A percentile compares a stretch with the other conserved stretches of the same genome.
Conservation (phyloP, 2,797 vertebrate genomes). For the Enteromius trimaculatus region DNA sequence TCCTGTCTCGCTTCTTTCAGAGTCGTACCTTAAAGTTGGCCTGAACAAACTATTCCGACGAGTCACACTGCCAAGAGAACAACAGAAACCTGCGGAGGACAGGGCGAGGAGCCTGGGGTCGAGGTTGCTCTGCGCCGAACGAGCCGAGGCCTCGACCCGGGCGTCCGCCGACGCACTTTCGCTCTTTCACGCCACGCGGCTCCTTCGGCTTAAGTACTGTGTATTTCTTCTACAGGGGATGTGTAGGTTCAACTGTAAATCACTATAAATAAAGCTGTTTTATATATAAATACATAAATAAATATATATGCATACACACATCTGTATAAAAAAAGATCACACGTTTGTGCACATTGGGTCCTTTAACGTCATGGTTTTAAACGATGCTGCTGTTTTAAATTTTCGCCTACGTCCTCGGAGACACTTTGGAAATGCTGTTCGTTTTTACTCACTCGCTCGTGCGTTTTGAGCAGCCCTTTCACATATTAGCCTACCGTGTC, state of each 20-base stretch:
- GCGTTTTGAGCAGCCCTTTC: background rate
- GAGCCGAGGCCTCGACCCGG: slow-evolving; percentile 60
- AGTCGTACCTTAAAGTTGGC: slow-evolving; percentile 57
- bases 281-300: slow-evolving; percentile 76
- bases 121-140: slow-evolving; percentile 16
- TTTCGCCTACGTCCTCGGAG: slow-evolving; percentile 72
- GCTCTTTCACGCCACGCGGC: slow-evolving; percentile 90
- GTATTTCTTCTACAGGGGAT: slow-evolving; percentile 90
- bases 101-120: slow-evolving; percentile 17
- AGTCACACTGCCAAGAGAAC: slow-evolving; percentile 82
- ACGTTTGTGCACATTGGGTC: slow-evolving; percentile 85
- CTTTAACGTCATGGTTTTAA: slow-evolving; percentile 84
- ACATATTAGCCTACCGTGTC: background rate
- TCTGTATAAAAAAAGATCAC: slow-evolving; percentile 71
- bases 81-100: slow-evolving; percentile 64
- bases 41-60: slow-evolving; percentile 57
- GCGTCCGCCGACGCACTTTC: slow-evolving; percentile 71
- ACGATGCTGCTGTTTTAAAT: slow-evolving; percentile 87
- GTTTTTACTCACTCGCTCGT: background rate
- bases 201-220: slow-evolving; percentile 89
- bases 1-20: slow-evolving; percentile 30
- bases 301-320: slow-evolving; percentile 62
- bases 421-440: slow-evolving; percentile 75
- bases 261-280: slow-evolving; percentile 93
- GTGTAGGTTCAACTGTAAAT: slow-evolving; percentile 97